Evolutionary conservation across 2,888 invertebrate genomes (phyloP).

Genomic region (Leptopilina drosophilae): DNA sequence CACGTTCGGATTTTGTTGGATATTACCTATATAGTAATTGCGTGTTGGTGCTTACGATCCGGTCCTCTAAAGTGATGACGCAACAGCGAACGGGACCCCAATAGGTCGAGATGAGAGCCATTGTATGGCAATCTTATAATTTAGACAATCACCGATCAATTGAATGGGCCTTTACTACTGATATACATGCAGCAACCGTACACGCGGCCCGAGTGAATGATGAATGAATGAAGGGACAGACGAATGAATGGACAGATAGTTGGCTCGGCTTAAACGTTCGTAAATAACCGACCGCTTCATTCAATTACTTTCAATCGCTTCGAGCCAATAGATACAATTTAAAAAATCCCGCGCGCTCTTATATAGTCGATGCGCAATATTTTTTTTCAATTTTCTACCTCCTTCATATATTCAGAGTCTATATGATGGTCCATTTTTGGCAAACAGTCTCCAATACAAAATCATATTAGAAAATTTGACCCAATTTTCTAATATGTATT

Average conservation of each 20-base stretch:
- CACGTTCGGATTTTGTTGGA: conserved; percentile 44
- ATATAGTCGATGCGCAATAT: conserved; percentile 25
- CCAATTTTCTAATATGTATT: too few relatives aligned
- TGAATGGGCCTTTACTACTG: conserved; percentile 77
- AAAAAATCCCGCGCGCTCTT: conserved; percentile 66
- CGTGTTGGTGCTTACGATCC: conserved; percentile 70
- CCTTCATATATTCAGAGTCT: too few relatives aligned
- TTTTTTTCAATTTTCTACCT: background rate
- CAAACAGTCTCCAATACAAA: too few relatives aligned
- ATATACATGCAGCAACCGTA: conserved; percentile 75
- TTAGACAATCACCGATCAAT: conserved; percentile 78
- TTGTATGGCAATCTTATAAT: conserved; percentile 78
- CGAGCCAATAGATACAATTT: conserved; percentile 77
- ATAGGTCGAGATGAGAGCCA: conserved; percentile 77
- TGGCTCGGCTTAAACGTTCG: conserved; percentile 77
- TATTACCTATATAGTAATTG: conserved; percentile 59
- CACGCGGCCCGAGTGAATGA: conserved; percentile 74
- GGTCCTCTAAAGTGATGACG: conserved; percentile 75
- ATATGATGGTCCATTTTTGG: background rate
- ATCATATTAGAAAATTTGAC: too few relatives aligned
- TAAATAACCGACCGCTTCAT: conserved; percentile 77
- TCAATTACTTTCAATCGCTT: conserved; percentile 78
- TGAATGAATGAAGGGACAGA: conserved; percentile 78
- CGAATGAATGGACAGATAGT: conserved; percentile 78
- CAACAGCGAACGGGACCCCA: conserved; percentile 75